Evolutionary conservation across 2,797 vertebrate genomes (phyloP).

Genomic region (Neopelma chrysocephalum): DNA sequence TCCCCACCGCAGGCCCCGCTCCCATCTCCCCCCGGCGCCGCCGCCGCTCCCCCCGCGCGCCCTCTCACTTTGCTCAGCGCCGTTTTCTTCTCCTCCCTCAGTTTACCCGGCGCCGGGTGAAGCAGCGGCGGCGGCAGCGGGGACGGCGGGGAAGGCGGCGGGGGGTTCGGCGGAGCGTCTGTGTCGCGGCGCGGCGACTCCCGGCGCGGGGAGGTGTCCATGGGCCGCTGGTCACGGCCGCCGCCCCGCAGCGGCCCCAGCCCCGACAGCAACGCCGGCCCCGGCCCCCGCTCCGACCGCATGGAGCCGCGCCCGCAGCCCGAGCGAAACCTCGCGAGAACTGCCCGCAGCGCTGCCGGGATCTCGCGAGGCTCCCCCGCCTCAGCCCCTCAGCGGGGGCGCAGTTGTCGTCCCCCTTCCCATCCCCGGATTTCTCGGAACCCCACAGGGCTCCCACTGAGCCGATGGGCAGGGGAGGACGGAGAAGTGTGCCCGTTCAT

Average conservation of each 20-base stretch:
- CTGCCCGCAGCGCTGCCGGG: accelerated
- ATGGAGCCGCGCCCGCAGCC: neutral
- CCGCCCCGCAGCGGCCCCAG: neutral
- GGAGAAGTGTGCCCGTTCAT: accelerated
- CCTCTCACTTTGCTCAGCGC: constrained; percentile 46
- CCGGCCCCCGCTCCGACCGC: neutral
- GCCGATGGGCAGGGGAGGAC: accelerated
- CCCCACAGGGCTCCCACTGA: accelerated
- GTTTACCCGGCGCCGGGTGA: neutral
- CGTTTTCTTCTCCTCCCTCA: constrained; percentile 45
- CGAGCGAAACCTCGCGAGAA: neutral
- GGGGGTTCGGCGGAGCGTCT: neutral
- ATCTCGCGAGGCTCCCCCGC: neutral
- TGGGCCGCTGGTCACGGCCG: neutral
- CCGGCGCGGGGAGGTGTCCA: neutral
- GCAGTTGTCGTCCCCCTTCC: neutral
- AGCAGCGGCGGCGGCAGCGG: neutral
- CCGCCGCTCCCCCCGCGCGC: neutral
- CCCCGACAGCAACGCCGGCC: neutral
- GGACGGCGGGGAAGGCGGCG: neutral
- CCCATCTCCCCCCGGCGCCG: neutral
- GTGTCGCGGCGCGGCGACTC: constrained; percentile 10
- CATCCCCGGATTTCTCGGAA: no score
- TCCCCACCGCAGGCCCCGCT: neutral
- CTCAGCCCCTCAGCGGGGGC: accelerated